Conservation (phyloP, 1,140 invertebrate species). For the Gonatopus flavifemur region DNA sequence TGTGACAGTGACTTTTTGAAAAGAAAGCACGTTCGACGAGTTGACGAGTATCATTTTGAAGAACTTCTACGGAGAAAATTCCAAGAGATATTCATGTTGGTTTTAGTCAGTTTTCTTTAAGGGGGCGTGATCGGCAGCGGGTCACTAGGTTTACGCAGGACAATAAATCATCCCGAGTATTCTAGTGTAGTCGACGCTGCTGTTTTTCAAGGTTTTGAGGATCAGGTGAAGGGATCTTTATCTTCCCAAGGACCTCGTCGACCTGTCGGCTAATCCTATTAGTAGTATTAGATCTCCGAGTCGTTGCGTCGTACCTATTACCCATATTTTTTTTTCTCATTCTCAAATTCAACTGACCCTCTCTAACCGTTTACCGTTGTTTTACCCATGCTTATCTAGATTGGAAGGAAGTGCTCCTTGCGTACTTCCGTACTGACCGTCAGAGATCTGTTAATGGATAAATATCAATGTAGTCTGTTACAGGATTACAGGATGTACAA, state of each 20-base stretch:
- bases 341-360: too few relatives aligned
- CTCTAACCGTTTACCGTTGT: too few relatives aligned
- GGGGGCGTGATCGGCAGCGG: constrained; percentile 34
- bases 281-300: constrained; percentile 23
- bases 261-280: constrained; percentile 43
- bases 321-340: too few relatives aligned
- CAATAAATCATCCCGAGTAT: constrained; percentile 37
- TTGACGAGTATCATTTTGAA: constrained; percentile 7
- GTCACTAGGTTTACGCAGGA: constrained; percentile 36
- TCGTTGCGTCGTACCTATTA: constrained; percentile 21
- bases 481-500: too few relatives aligned
- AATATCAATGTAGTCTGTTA: too few relatives aligned
- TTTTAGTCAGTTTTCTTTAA: constrained; percentile 17
- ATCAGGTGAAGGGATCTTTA: constrained; percentile 33
- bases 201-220: not conserved
- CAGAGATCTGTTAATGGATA: too few relatives aligned
- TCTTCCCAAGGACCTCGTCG: constrained; percentile 30
- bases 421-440: too few relatives aligned
- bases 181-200: not conserved
- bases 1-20: constrained; percentile 18
- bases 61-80: too few relatives aligned
- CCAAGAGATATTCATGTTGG: constrained; percentile 20
- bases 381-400: too few relatives aligned
- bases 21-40: not conserved
- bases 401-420: too few relatives aligned